These are phyloP conservation scores for Ptychadena robeensis DNA, from an alignment of 2,797 vertebrate species.

Conservation along the genomic window DNA sequence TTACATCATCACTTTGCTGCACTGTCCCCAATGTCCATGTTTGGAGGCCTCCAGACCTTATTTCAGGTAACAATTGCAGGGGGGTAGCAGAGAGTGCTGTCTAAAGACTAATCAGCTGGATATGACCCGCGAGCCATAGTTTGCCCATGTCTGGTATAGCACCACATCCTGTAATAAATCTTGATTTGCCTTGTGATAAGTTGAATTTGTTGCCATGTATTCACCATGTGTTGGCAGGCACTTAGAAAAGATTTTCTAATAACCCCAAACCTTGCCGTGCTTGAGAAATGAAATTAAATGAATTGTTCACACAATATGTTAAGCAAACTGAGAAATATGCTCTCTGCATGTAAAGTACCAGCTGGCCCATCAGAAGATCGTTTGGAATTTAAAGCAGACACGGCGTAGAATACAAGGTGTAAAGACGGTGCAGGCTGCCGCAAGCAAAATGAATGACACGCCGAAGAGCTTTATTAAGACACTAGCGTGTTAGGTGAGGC, in stretches of 20 bases:
- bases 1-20: too few relatives aligned
- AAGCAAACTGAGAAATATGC: slow-evolving; percentile 38
- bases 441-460: not conserved
- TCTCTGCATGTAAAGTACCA: slow-evolving; percentile 40
- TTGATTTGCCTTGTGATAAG: not conserved
- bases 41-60: too few relatives aligned
- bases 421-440: not conserved
- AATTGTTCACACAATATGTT: slow-evolving; percentile 55
- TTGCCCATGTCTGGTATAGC: not conserved
- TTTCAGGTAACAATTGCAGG: too few relatives aligned
- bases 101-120: too few relatives aligned
- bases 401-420: slow-evolving; percentile 5
- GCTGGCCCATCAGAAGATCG: slow-evolving; percentile 40
- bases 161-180: not conserved
- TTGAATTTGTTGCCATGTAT: not conserved
- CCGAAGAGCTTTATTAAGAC: not conserved
- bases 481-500: slow-evolving; percentile 4
- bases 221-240: slow-evolving; percentile 20
- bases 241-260: slow-evolving; percentile 24
- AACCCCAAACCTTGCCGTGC: slow-evolving; percentile 25
- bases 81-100: too few relatives aligned
- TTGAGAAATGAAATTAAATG: slow-evolving; percentile 47
- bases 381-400: slow-evolving; percentile 46
- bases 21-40: too few relatives aligned
- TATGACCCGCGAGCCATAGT: too few relatives aligned